Percentiles rank a stretch among this genome's conserved stretches.
Conservation (phyloP, 1,140 invertebrate species). For the Berghia stephanieae region DNA sequence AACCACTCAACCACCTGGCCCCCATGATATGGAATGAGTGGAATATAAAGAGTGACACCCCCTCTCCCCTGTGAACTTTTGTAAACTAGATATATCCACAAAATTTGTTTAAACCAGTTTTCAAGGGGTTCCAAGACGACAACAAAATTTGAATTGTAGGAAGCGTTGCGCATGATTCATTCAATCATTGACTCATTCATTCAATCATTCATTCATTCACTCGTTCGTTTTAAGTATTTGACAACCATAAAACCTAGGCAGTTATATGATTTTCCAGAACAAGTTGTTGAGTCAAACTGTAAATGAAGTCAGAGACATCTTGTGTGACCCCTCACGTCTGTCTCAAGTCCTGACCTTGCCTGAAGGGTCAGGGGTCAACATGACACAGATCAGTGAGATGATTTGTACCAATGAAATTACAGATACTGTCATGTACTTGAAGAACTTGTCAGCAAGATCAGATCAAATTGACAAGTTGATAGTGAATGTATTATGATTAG, state of each 20-base stretch:
- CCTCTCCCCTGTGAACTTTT: background rate
- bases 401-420: conserved; percentile 36
- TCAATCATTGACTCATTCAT: no score
- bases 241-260: no score
- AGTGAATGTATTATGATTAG: no score
- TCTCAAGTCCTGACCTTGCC: conserved; percentile 35
- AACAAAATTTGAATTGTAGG: no score
- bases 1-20: no score
- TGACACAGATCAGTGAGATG: conserved; percentile 25
- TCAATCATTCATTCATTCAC: no score
- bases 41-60: background rate
- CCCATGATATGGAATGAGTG: background rate
- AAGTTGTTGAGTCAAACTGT: conserved; percentile 30
- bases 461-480: no score
- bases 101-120: no score
- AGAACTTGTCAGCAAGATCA: conserved; percentile 2
- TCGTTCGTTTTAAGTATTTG: no score
- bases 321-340: conserved; percentile 35
- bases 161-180: no score
- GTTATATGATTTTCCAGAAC: conserved; percentile 23
- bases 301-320: conserved; percentile 24
- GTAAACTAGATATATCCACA: no score
- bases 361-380: conserved; percentile 25
- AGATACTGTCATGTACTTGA: conserved; percentile 21
- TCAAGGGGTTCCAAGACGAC: no score